Evolutionary conservation across 2,888 invertebrate species (phyloP).

Genomic region (Cremastinae sp.): DNA sequence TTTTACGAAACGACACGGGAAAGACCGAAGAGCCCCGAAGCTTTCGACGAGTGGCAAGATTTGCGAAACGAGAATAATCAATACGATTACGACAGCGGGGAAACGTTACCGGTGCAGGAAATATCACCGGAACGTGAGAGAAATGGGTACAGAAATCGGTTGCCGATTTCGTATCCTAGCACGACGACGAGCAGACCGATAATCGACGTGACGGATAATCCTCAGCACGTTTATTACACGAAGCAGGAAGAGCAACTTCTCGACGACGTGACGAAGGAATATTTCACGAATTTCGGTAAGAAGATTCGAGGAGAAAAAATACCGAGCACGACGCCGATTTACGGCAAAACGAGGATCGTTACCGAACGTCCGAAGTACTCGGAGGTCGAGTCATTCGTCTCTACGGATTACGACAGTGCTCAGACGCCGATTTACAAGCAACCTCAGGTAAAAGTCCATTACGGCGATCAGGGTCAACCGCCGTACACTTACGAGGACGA

Average conservation of each 20-base stretch:
- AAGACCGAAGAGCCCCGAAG: constrained; percentile 62
- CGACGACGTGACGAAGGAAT: constrained; percentile 88
- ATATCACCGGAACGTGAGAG: constrained; percentile 43
- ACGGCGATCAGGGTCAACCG: constrained; percentile 80
- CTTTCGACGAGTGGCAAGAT: constrained; percentile 72
- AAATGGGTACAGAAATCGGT: constrained; percentile 33
- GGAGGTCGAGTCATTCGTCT: constrained; percentile 64
- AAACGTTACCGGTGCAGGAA: constrained; percentile 53
- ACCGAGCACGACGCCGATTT: constrained; percentile 79
- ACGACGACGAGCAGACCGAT: constrained; percentile 76
- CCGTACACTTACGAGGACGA: constrained; percentile 84
- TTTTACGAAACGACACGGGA: constrained; percentile 59
- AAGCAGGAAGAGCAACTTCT: constrained; percentile 85
- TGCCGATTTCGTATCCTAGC: constrained; percentile 48
- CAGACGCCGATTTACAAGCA: constrained; percentile 65
- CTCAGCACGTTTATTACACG: constrained; percentile 85
- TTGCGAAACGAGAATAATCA: constrained; percentile 59
- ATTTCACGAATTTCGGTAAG: constrained; percentile 88
- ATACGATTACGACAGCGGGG: constrained; percentile 66
- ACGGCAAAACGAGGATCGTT: constrained; percentile 70
- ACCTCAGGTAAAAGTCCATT: constrained; percentile 82
- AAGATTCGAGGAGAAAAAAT: constrained; percentile 83
- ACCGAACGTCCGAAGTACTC: constrained; percentile 72
- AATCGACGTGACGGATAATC: constrained; percentile 81
- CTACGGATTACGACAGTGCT: constrained; percentile 66